Conservation (phyloP, 2,888 invertebrate genomes). For the Hypsopygia costalis region DNA sequence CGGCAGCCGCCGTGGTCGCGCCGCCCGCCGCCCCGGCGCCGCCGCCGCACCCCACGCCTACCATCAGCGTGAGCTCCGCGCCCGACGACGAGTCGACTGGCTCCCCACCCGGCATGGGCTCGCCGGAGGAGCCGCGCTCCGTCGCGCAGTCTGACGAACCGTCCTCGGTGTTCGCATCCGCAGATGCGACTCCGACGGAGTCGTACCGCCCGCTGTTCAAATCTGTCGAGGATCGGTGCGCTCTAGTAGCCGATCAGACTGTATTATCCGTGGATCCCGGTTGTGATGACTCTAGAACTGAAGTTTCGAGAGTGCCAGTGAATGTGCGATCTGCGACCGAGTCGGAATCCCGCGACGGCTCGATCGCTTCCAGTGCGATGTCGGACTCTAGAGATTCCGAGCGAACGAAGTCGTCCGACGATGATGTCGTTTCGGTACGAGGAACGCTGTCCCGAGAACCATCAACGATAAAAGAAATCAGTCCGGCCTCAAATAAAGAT, state of each 20-base stretch:
- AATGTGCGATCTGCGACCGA: slow-evolving; percentile 24
- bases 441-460: slow-evolving; percentile 41
- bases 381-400: slow-evolving; percentile 39
- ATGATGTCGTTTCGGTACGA: slow-evolving; percentile 33
- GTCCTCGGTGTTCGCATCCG: slow-evolving; percentile 68
- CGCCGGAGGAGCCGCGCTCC: slow-evolving; percentile 58
- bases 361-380: slow-evolving; percentile 27
- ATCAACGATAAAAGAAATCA: slow-evolving; percentile 45
- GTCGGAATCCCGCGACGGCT: slow-evolving; percentile 34
- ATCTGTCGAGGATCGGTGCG: slow-evolving; percentile 25
- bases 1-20: slow-evolving; percentile 22
- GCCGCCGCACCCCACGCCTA: slow-evolving; percentile 54
- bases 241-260: slow-evolving; percentile 19
- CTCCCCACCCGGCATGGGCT: slow-evolving; percentile 43
- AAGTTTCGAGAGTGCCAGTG: slow-evolving; percentile 31
- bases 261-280: slow-evolving; percentile 24
- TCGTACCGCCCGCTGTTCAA: slow-evolving; percentile 29
- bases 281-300: slow-evolving; percentile 30
- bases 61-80: slow-evolving; percentile 87
- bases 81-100: slow-evolving; percentile 78
- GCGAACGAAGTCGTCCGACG: slow-evolving; percentile 35
- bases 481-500: slow-evolving; percentile 44
- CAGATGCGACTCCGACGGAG: slow-evolving; percentile 65
- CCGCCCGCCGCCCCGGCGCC: slow-evolving; percentile 50
- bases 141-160: slow-evolving; percentile 64